Percentiles rank a stretch among this genome's conserved stretches.
Conservation (phyloP, 2,797 vertebrate genomes). For the Epinephelus coioides region DNA sequence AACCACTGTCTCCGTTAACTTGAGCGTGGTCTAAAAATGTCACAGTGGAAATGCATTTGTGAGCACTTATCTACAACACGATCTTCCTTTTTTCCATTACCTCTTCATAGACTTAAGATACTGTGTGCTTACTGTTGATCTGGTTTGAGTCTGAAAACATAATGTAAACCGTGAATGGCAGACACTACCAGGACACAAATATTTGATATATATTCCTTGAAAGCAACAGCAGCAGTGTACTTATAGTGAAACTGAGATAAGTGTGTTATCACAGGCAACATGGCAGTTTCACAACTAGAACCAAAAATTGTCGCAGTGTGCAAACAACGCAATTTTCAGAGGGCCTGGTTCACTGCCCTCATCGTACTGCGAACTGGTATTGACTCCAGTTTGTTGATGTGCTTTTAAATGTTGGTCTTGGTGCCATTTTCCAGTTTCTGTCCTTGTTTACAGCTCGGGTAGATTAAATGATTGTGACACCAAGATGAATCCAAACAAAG, state of each 20-base stretch:
- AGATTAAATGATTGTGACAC: neutral
- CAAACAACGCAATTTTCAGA: neutral
- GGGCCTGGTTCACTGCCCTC: neutral
- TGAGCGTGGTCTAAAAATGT: too few species aligned
- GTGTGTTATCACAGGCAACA: neutral
- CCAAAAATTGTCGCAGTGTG: too few species aligned
- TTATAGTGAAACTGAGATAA: neutral
- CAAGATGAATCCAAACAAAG: neutral
- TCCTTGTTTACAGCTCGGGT: neutral
- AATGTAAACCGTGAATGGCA: neutral
- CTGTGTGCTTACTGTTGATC: neutral
- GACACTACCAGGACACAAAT: neutral
- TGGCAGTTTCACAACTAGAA: neutral
- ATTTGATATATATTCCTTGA: neutral
- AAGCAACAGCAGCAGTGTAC: too few species aligned
- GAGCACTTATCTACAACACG: too few species aligned
- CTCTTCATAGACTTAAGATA: too few species aligned
- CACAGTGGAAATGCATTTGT: too few species aligned
- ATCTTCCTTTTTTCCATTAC: too few species aligned
- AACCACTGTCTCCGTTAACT: too few species aligned
- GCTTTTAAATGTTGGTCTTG: neutral
- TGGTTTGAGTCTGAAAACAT: neutral
- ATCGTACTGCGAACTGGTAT: neutral
- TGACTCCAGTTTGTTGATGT: neutral
- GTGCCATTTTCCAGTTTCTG: neutral